Evolutionary conservation across 2,888 invertebrate species (phyloP), one percentile per base, ranked within the genome.

Genomic region (Acronicta psi): DNA sequence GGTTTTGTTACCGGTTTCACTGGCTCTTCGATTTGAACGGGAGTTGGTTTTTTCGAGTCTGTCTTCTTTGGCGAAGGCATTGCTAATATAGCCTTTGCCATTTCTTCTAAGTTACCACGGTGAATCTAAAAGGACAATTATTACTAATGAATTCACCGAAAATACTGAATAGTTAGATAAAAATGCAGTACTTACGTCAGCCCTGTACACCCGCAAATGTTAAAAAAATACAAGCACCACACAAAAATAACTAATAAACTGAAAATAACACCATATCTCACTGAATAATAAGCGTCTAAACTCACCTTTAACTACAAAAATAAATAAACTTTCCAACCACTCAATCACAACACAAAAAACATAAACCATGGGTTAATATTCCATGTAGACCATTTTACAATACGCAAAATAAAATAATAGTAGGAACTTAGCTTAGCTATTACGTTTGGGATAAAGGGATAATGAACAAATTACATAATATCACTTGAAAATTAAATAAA

Each of bases 71-170:
- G 90, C n/a, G 86, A 77, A 6, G 93, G 90, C 91, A 94, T 93
- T 0, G 91, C 82, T n/a, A 91, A 83, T 61, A 92, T 91, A 40
- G 85, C 86, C 77, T 89, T 95, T 36, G 90, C 89, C 63, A 90
- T 88, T 54, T 95, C 93, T 71, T 93, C 90, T 46, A 96, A 81
- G 59, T 94, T 90, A 1, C 95, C 95, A 52, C 95, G 94, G 69
- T 96, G 96, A 20, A 95, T 91, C 96, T 96, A 85, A 54, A 86
- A 87, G 61, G 55, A 75, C 73, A 64, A 57, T 59, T 40, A 34
- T 59, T 40, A 47, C 36, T 46, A 50, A 44, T 59, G 40, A 68
- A 62, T 64, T 54, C 55, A 23, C 45, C 57, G 16, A 37, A 31
- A 44, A 45, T 43, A 60, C 50, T 20, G 49, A 40, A 51, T 45